Conservation (phyloP, 2,113 vertebrate species). For the Leiothrix lutea region DNA sequence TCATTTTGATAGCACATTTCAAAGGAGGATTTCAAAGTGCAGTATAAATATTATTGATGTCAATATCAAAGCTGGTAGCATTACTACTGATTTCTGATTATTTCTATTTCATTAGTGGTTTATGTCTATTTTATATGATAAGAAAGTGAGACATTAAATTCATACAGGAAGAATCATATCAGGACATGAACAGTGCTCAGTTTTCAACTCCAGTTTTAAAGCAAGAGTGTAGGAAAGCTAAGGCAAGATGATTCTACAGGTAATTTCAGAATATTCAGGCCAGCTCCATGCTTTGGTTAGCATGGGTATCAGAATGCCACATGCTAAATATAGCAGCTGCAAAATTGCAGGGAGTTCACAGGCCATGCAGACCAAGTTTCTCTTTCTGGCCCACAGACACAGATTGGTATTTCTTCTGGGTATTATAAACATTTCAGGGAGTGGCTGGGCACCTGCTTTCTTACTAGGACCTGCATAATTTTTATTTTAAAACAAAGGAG, state of each 20-base stretch:
- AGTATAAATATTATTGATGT: neutral
- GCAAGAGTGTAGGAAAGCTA: neutral
- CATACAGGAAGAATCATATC: neutral
- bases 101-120: neutral
- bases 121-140: neutral
- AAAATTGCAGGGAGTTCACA: conserved; percentile 1
- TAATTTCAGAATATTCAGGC: neutral
- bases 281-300: neutral
- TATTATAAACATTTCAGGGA: neutral
- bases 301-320: neutral
- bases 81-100: neutral
- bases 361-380: neutral
- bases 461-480: neutral
- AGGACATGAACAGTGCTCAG: neutral
- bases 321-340: conserved; percentile 33
- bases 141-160: neutral
- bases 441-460: neutral
- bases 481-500: neutral
- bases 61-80: neutral
- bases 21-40: neutral
- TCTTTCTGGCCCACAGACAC: neutral
- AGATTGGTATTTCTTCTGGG: neutral
- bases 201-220: neutral
- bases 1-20: neutral
- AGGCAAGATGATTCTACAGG: neutral